Base-by-base conservation (phyloP, 2,888 invertebrate species). In the Zele albiditarsus region DNA sequence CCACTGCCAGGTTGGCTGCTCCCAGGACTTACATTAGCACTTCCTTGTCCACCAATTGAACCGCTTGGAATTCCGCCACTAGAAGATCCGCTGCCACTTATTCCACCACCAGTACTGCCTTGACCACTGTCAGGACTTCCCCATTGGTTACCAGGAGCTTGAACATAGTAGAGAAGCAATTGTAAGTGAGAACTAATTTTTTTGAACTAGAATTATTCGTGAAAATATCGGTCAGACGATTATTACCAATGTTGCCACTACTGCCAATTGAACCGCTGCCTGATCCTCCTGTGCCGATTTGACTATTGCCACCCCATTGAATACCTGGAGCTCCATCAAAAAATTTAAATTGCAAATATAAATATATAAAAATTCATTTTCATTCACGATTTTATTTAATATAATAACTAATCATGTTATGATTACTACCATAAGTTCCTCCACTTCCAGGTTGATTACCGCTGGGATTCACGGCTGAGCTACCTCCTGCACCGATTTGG, bases 1-100 rank as follows among this genome's bases (percentile, higher is more conserved):
- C 60, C 23, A 60, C 60, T 12, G 25, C 60, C 60, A 60, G 23
- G 8, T n/a, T n/a, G n/a, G n/a, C n/a, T n/a, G 16, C 33, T 28
- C n/a, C 70, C 70, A 42, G 20, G 6, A 28, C 71, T 62, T 71
- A 10, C 53, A 57, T 14, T 69, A 27, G 28, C 53, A 0, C 20
- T 46, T n/a, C n/a, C n/a, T n/a, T n/a, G n/a, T 6, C 42, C 28
- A 0, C 67, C 49, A 25, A 23, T 25, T 2, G 16, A 27, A n/a
- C n/a, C n/a, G n/a, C n/a, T n/a, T n/a, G n/a, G n/a, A n/a, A n/a
- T n/a, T n/a, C n/a, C n/a, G n/a, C 46, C 23, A 12, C 42, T 25
- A 66, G 46, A 3, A 25, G 42, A 38, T 38, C 38, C 38, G 12
- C 38, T 12, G 2, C 8, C 8, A 38, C 31, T 31, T 60, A 1